Conservation (phyloP, 2,797 vertebrate genomes). For the Agapornis canus region DNA sequence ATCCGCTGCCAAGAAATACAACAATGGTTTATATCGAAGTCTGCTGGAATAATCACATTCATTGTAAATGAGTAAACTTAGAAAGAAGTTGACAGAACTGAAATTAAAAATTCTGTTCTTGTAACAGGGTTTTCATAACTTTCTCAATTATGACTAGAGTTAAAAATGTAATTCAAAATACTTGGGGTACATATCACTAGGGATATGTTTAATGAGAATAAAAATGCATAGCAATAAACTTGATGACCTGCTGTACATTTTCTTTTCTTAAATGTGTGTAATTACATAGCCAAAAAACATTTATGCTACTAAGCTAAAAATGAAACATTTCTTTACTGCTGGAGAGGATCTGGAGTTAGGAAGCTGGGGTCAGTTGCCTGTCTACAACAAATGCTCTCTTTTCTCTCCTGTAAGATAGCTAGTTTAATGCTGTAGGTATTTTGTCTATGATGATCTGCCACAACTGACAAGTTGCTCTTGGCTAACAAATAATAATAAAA, state of each 20-base stretch:
- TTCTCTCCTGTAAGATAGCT: background rate
- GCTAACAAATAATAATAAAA: background rate
- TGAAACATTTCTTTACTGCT: background rate
- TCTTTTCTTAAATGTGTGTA: background rate
- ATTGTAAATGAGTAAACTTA: background rate
- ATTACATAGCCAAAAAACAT: background rate
- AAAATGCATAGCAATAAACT: background rate
- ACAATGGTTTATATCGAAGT: background rate
- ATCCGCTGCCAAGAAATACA: background rate
- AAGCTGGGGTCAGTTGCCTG: background rate
- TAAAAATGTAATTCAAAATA: background rate
- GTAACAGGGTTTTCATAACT: background rate
- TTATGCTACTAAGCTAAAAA: background rate
- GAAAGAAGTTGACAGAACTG: background rate
- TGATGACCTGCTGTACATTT: background rate
- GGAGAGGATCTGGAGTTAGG: background rate
- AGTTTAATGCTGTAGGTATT: background rate
- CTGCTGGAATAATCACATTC: background rate
- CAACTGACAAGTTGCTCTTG: background rate
- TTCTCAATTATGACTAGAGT: background rate
- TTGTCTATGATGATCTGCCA: background rate
- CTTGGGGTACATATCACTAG: fast-evolving
- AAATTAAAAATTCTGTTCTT: background rate
- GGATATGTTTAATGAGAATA: background rate
- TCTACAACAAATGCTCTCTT: background rate